These are phyloP conservation scores for Pterocles gutturalis DNA, from an alignment of 2,113 vertebrate genomes.

Conservation along the genomic window DNA sequence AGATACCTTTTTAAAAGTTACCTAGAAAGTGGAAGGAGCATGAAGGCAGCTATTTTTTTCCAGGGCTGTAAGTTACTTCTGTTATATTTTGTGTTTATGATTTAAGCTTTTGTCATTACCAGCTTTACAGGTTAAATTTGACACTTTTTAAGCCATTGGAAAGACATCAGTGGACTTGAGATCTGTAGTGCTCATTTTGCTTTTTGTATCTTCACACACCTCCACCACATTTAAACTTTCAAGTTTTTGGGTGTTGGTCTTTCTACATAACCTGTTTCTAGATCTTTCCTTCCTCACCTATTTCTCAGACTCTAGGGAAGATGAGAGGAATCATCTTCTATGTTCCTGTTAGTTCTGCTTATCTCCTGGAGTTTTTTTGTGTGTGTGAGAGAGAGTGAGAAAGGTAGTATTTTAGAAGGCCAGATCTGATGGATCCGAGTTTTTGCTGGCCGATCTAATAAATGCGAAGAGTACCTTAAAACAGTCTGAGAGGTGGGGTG, in stretches of 20 bases:
- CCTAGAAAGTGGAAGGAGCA: neutral
- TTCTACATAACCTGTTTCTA: neutral
- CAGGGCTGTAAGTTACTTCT: neutral
- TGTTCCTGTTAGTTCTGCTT: neutral
- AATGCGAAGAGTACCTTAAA: neutral
- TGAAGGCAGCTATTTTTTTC: neutral
- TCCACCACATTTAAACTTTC: neutral
- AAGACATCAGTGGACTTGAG: neutral
- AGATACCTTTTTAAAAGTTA: neutral
- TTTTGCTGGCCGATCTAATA: neutral
- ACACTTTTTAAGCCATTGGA: neutral
- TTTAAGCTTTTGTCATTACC: neutral
- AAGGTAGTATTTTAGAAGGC: neutral
- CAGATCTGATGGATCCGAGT: neutral
- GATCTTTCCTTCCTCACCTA: neutral
- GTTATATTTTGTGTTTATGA: neutral
- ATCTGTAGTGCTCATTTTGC: neutral
- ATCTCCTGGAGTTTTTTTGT: neutral
- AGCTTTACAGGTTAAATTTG: neutral
- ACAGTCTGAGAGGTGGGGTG: neutral
- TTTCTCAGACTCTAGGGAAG: neutral
- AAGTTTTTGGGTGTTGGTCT: neutral
- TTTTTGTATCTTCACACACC: neutral
- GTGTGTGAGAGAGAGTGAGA: neutral
- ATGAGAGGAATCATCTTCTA: neutral